These are phyloP conservation scores for Cladopsammia gracilis DNA, from an alignment of 64 coral and sea anemone species.

Conservation along the genomic window DNA sequence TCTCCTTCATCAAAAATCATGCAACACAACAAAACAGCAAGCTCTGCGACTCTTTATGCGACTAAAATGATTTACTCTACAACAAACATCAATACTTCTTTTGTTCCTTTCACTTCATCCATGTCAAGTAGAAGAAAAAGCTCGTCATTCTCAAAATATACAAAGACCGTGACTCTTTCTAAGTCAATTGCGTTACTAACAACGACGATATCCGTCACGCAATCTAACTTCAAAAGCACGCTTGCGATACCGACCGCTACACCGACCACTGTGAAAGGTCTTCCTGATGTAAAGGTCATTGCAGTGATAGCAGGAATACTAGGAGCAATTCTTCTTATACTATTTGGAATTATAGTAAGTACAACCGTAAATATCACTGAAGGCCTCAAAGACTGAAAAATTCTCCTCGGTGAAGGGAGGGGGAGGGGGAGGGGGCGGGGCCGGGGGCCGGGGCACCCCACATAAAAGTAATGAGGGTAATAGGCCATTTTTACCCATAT, in stretches of 20 bases:
- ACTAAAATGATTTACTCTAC: not conserved
- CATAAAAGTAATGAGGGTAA: too few relatives aligned
- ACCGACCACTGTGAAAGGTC: slow-evolving; percentile 16
- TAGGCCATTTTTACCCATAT: too few relatives aligned
- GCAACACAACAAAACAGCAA: not conserved
- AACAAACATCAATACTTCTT: not conserved
- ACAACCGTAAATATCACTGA: too few relatives aligned
- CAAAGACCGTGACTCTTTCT: not conserved
- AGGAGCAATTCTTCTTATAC: slow-evolving; percentile 25
- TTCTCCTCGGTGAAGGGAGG: too few relatives aligned
- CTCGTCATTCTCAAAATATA: not conserved
- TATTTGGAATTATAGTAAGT: slow-evolving; percentile 18
- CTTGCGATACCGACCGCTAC: not conserved
- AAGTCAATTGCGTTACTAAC: not conserved
- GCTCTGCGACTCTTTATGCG: not conserved
- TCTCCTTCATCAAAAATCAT: not conserved
- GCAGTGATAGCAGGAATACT: not conserved
- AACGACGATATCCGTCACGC: not conserved
- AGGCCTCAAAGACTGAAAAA: too few relatives aligned
- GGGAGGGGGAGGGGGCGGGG: too few relatives aligned
- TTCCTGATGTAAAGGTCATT: not conserved
- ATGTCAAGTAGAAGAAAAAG: not conserved
- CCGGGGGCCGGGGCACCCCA: too few relatives aligned
- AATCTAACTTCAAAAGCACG: not conserved
- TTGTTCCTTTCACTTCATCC: not conserved